Conservation (phyloP, 2,113 vertebrate genomes). For the Apodemus speciosus region DNA sequence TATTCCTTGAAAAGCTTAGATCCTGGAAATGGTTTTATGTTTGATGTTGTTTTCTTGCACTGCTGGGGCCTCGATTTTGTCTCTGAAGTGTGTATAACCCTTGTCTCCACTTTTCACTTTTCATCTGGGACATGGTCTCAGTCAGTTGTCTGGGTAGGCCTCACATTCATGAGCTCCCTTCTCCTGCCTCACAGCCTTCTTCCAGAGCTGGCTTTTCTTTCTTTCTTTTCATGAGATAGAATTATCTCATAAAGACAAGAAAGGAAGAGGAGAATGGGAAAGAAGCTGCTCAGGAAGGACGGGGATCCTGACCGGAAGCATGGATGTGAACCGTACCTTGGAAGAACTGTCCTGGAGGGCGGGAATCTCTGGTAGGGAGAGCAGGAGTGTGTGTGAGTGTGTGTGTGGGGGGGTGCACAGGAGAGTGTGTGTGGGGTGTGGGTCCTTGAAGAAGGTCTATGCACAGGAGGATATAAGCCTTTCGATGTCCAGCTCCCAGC, state of each 20-base stretch:
- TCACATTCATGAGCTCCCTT: background rate
- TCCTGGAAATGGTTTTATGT: background rate
- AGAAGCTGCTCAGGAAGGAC: background rate
- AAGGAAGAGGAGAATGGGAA: background rate
- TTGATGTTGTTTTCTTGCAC: background rate
- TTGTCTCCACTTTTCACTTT: too few species aligned
- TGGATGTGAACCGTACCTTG: background rate
- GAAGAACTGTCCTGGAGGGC: background rate
- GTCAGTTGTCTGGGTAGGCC: background rate
- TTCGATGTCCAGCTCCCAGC: background rate
- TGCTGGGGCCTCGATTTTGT: too few species aligned
- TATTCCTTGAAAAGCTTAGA: background rate
- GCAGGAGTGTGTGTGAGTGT: too few species aligned
- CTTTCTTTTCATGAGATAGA: background rate
- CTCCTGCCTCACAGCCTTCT: too few species aligned
- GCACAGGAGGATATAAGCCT: background rate
- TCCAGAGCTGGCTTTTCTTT: background rate
- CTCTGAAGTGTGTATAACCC: background rate
- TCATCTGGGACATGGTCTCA: background rate
- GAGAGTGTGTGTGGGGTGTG: accelerated
- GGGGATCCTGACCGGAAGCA: background rate
- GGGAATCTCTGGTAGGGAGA: background rate
- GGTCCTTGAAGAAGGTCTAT: background rate
- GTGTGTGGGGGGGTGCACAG: too few species aligned
- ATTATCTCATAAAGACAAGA: background rate